Evolutionary conservation across 2,113 vertebrate species (phyloP).

Genomic region (Myodes glareolus): DNA sequence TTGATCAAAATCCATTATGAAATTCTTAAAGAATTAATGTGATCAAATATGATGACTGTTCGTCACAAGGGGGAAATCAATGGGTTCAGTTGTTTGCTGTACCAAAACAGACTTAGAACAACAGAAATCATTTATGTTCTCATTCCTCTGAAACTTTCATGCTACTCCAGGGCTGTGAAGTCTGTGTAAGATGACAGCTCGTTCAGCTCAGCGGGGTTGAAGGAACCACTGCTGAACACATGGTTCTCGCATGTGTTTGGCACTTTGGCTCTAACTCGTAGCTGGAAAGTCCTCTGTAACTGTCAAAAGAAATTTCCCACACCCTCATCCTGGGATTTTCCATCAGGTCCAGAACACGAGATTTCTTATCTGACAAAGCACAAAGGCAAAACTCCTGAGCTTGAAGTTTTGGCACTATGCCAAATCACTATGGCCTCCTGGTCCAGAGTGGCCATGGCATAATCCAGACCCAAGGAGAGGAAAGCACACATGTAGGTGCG

Average conservation of each 20-base stretch:
- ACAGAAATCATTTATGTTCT: background rate
- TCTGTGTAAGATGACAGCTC: background rate
- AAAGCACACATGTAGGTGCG: background rate
- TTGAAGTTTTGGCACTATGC: background rate
- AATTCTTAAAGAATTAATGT: background rate
- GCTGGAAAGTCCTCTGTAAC: background rate
- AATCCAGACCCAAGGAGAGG: background rate
- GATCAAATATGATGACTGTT: background rate
- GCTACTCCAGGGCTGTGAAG: no score
- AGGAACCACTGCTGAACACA: background rate
- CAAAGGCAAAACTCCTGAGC: background rate
- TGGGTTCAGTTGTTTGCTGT: background rate
- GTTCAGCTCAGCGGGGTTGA: background rate
- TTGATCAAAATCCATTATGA: background rate
- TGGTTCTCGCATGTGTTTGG: background rate
- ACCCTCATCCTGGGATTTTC: background rate
- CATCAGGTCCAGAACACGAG: background rate
- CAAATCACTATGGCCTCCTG: background rate
- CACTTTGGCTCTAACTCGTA: background rate
- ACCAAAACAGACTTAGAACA: background rate
- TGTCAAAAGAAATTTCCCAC: background rate
- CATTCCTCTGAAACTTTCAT: background rate
- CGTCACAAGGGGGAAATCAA: background rate
- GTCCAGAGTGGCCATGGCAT: background rate
- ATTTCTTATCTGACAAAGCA: background rate